Evolutionary conservation across 1,140 invertebrate genomes (phyloP), one percentile per base, ranked within the genome.

Genomic region (Drosophila yakuba): DNA sequence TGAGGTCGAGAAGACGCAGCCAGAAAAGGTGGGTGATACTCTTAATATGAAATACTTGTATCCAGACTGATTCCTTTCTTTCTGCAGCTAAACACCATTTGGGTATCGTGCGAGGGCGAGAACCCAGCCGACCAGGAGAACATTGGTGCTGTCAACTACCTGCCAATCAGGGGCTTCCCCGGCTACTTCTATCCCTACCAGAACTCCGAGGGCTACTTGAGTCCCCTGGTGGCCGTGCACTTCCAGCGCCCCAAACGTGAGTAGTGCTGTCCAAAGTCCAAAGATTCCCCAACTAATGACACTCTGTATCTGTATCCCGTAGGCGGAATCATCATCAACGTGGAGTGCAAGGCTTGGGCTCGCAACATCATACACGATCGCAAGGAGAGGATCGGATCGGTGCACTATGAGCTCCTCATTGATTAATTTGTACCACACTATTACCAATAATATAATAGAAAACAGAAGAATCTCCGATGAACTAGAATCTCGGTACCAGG

Each of bases 261-360:
- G 95, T 95, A 80, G 10, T 44, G 5, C 12, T 38, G 5, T 14
- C 47, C 8, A 14, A 11, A 35, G n/a, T 4, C 15, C 1, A 0
- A 17, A 1, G n/a, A 20, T 12, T 17, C 52, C 45, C 12, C 4
- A 17, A 3, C 25, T 57, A 39, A 36, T n/a, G 0, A 2, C 1
- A 3, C 1, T 25, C 1, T 10, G 0, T 36, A 48, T 56, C 20
- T 10, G 0, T 36, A 48, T 56, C 20, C 12, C n/a, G 28, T 36
- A 96, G 96, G 95, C 80, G 96, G 96, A 80, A 96, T 97, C 73
- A 93, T 98, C 32, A 97, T 98, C 84, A 97, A 98, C 91, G 94
- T 98, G 38, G 97, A 98, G 90, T 98, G 97, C 93, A 96, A 96
- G 91, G 97, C 97, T 7, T 98, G 97, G 96, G 97, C 97, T 50